These are phyloP conservation scores for Drepanosiphum platanoidis DNA, from an alignment of 2,888 invertebrate species.

Conservation along the genomic window DNA sequence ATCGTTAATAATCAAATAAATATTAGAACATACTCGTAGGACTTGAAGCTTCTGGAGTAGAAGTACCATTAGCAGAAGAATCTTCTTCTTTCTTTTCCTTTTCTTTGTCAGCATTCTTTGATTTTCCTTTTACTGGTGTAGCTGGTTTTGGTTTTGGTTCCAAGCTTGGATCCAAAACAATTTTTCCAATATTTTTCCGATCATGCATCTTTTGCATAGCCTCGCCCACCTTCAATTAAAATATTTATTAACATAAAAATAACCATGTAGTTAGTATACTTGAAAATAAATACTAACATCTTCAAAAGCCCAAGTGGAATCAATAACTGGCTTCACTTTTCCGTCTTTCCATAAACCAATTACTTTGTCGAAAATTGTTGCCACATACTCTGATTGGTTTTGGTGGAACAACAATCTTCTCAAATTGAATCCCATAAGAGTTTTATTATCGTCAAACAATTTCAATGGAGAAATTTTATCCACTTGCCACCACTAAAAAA, in stretches of 20 bases:
- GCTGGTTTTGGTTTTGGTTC: conserved; percentile 84
- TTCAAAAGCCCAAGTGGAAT: conserved; percentile 88
- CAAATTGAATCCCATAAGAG: conserved; percentile 83
- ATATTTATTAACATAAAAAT: not conserved
- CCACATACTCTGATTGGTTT: conserved; percentile 77
- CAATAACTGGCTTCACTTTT: conserved; percentile 83
- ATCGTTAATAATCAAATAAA: not conserved
- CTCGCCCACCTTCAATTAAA: conserved; percentile 79
- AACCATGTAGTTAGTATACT: not conserved
- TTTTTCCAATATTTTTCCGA: conserved; percentile 89
- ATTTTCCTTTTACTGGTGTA: conserved; percentile 79
- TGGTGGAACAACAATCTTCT: conserved; percentile 85
- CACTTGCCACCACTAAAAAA: conserved; percentile 87
- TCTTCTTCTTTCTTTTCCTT: conserved; percentile 68
- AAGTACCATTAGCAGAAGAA: conserved; percentile 70
- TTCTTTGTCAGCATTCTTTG: conserved; percentile 72
- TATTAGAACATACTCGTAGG: conserved; percentile 45
- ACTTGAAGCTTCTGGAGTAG: conserved; percentile 62
- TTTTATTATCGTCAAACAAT: conserved; percentile 89
- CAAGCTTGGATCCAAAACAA: conserved; percentile 82
- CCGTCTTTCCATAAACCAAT: conserved; percentile 81
- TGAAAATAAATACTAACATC: conserved; percentile 73
- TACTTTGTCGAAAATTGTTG: conserved; percentile 77
- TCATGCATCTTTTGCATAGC: conserved; percentile 95
- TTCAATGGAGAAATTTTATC: conserved; percentile 90